Evolutionary conservation across 2,113 vertebrate species (phyloP).

Genomic region (Notiomystis cincta): DNA sequence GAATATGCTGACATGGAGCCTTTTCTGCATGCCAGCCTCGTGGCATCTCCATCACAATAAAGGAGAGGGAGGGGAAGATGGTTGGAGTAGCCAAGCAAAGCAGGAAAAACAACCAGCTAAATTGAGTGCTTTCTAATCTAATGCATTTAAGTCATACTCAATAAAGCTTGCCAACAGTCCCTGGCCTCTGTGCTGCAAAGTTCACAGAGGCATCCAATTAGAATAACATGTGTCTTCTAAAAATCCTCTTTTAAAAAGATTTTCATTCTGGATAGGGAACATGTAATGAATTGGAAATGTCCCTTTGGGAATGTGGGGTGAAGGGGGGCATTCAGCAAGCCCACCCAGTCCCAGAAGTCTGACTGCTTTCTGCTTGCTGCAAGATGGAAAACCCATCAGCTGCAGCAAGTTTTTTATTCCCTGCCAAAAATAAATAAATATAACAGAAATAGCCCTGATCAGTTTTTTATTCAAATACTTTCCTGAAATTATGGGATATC

Average conservation of each 20-base stretch:
- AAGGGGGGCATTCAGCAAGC: background rate
- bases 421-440: background rate
- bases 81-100: slow-evolving; percentile 30
- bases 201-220: slow-evolving; percentile 33
- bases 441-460: background rate
- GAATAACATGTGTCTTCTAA: background rate
- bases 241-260: background rate
- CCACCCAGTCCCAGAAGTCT: background rate
- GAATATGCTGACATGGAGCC: background rate
- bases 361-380: background rate
- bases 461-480: background rate
- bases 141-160: slow-evolving; percentile 60
- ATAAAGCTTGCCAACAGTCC: slow-evolving; percentile 32
- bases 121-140: slow-evolving; percentile 64
- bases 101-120: slow-evolving; percentile 54
- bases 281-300: background rate
- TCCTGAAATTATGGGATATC: background rate
- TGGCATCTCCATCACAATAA: background rate
- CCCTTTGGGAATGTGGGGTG: background rate
- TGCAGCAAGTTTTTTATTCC: background rate
- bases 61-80: background rate
- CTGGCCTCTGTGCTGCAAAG: slow-evolving; percentile 3
- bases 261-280: background rate
- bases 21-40: slow-evolving; percentile 36
- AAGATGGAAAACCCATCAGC: background rate